These are phyloP conservation scores for Conus betulinus DNA, from an alignment of 1,140 invertebrate species.

Conservation along the genomic window DNA sequence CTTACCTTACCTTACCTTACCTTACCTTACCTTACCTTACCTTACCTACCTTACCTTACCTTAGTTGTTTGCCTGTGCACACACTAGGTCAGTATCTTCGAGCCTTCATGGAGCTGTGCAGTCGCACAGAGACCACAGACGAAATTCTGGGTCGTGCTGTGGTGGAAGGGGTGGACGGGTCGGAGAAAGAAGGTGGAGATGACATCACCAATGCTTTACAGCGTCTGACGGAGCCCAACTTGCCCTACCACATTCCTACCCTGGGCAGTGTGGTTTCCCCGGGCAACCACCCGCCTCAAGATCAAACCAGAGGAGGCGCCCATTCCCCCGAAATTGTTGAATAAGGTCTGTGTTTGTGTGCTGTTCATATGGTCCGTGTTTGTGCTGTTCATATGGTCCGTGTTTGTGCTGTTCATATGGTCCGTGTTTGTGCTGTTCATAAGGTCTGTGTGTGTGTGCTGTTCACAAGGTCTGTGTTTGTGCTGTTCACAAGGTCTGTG, in stretches of 20 bases:
- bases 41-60: no score
- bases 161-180: slow-evolving; percentile 53
- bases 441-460: no score
- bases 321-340: slow-evolving; percentile 85
- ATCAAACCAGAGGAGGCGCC: slow-evolving; percentile 80
- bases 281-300: slow-evolving; percentile 64
- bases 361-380: background rate
- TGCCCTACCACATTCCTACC: slow-evolving; percentile 65
- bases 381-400: background rate
- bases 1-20: no score
- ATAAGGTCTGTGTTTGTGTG: slow-evolving; percentile 60
- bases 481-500: no score
- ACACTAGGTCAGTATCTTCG: slow-evolving; percentile 69
- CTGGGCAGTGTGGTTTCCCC: slow-evolving; percentile 66
- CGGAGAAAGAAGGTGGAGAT: slow-evolving; percentile 56
- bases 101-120: slow-evolving; percentile 72
- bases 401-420: background rate
- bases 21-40: no score
- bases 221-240: slow-evolving; percentile 73
- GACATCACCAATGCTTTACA: slow-evolving; percentile 77
- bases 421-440: no score
- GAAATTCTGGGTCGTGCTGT: slow-evolving; percentile 73
- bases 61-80: background rate
- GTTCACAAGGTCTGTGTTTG: no score
- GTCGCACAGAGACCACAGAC: slow-evolving; percentile 72